Base-by-base conservation (phyloP, 2,888 invertebrate species). In the Parnassius apollo region DNA sequence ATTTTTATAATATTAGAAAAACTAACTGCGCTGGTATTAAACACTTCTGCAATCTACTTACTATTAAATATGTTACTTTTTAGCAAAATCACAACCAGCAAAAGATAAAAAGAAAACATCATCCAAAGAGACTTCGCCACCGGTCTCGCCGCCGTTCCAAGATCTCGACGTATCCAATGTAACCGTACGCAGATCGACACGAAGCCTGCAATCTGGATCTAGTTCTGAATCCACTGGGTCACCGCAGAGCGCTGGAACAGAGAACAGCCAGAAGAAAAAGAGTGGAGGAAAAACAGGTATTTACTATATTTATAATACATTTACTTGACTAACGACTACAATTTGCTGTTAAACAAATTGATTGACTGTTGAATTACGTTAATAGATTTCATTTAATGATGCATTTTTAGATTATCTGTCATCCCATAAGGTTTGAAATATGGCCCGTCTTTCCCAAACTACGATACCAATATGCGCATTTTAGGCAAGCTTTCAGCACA, bases 131-230 rank as follows among this genome's bases (percentile, higher is more conserved):
- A 2, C 50, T 8, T 59, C 62, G 35, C 65, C 69, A 18, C 57
- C 72, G 42, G 66, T 74, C 0, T 76, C 80, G 0, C 75, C 76
- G 9, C 12, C 57, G 2, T 42, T 13, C 8, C 13, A 57, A 10
- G 86, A 86, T 55, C 61, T 83, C 0, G 87, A 89, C 61, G 67
- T 68, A 0, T 83, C 85, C 1, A 88, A 88, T 53, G 78, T 89
- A 9, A 88, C 88, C 0, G 65, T 85, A 0, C 74, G 88, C 0
- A 76, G 70, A 60, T 82, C 87, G 1, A 72, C 72, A 0, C 75
- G 78, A 53, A 69, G 74, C 0, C 49, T 67, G 1, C 81, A 72
- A 42, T 82, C 86, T 0, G 72, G 75, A 0, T 81, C 86, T 1
- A 79, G 83, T 62, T 75, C 82, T 0, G 86, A 86, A 0, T 81